These are phyloP conservation scores for Plusia festucae DNA, from an alignment of 2,888 invertebrate species.

Conservation along the genomic window DNA sequence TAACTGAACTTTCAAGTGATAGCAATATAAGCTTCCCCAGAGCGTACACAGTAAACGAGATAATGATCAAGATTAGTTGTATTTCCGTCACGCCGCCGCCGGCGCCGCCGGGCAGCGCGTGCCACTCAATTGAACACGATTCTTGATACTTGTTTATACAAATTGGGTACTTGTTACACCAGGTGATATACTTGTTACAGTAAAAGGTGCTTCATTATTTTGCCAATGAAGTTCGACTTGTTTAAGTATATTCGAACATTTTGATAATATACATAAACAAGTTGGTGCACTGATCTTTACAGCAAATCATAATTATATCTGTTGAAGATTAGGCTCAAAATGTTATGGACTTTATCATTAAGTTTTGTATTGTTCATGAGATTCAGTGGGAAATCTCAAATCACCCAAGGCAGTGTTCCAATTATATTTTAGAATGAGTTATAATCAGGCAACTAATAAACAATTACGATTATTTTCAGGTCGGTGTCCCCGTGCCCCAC, in stretches of 20 bases:
- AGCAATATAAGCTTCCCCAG: slow-evolving; percentile 25
- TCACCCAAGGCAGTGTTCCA: too few relatives aligned
- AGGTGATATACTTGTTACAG: neutral
- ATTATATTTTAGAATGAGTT: neutral
- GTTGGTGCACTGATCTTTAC: too few relatives aligned
- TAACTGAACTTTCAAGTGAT: neutral
- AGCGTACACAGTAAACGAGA: slow-evolving; percentile 19
- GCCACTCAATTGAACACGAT: slow-evolving; percentile 45
- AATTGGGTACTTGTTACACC: slow-evolving; percentile 5
- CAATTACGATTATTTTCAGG: slow-evolving; percentile 62
- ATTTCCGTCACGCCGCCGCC: slow-evolving; percentile 43
- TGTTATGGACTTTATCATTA: too few relatives aligned
- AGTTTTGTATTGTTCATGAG: too few relatives aligned
- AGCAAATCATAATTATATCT: too few relatives aligned
- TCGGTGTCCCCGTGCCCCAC: slow-evolving; percentile 83
- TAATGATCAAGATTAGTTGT: slow-evolving; percentile 27
- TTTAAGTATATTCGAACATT: too few relatives aligned
- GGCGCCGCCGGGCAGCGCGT: slow-evolving; percentile 25
- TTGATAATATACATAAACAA: too few relatives aligned
- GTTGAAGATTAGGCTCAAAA: too few relatives aligned
- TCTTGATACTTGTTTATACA: slow-evolving; percentile 13
- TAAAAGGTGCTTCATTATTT: neutral
- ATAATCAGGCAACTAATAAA: neutral
- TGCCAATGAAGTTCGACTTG: too few relatives aligned
- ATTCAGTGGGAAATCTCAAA: too few relatives aligned